Base-by-base conservation (phyloP, 2,888 invertebrate genomes). In the Ennomos erosarius region DNA sequence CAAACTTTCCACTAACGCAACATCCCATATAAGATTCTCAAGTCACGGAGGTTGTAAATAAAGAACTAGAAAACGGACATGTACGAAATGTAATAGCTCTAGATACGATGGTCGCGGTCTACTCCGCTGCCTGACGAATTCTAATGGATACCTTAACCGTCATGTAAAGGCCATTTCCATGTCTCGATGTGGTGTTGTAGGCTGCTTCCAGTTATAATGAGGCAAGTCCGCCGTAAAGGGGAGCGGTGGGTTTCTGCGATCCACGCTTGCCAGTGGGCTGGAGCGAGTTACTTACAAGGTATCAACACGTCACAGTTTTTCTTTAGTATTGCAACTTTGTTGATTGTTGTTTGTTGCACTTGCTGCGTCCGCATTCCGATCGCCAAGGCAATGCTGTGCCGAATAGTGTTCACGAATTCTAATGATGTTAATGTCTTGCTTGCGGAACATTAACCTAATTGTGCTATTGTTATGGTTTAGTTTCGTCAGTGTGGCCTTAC, bases 281-380 rank as follows among this genome's bases (percentile, higher is more conserved):
- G 55, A 37, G 12, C 55, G 37, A 55, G 49, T 38, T 13, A 38
- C 55, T 55, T 10, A 6, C 55, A 35, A 4, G 49, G 33, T 44
- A 39, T 34, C 13, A 49, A 35, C 13, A 44, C 10, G 9, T n/a
- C 37, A 9, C 26, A 55, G 44, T 44, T 50, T 45, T 55, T 55
- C 55, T 37, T 10, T 26, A n/a, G 13, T 44, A 44, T 49, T 26
- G 38, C 34, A 49, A 49, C 49, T 45, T 50, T 55, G 49, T 49
- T 44, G 36, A 50, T 45, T 55, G 49, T 49, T 44, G 36, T 49
- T 44, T 44, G 8, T 49, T 13, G 38, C 13, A 49, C 9, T 49
- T 13, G 38, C 16, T 50, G 39, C 49, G 39, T 50, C 55, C 55
- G 49, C 55, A 35, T 55, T 55, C 55, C 45, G 10, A 11, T 39